Conservation (phyloP, 2,113 vertebrate genomes). For the Nothoprocta pentlandii region DNA sequence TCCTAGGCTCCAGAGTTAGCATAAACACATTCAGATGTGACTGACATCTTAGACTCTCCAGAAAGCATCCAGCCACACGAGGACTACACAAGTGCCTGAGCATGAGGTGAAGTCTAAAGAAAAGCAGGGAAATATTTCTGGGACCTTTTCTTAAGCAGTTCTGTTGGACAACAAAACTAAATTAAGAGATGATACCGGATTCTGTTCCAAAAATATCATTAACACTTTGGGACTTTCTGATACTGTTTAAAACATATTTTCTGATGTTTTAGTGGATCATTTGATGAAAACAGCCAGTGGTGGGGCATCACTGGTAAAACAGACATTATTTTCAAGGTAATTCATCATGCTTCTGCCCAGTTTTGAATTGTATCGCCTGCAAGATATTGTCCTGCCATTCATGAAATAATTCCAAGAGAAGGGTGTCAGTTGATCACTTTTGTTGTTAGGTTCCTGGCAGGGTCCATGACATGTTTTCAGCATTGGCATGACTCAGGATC, state of each 20-base stretch:
- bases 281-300: background rate
- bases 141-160: background rate
- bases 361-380: background rate
- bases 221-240: background rate
- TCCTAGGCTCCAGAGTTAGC: background rate
- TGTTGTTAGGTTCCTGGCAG: background rate
- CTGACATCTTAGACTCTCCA: background rate
- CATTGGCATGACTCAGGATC: background rate
- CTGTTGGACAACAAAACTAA: background rate
- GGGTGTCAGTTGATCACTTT: background rate
- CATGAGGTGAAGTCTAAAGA: background rate
- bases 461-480: background rate
- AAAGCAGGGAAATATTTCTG: background rate
- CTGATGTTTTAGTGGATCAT: background rate
- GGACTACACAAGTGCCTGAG: background rate
- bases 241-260: background rate
- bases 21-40: background rate
- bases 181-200: background rate
- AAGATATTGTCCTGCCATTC: background rate
- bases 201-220: background rate
- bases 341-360: background rate
- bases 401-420: background rate
- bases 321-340: background rate
- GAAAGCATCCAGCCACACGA: background rate
- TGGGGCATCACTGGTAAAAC: background rate